Base-by-base conservation (phyloP, 2,797 vertebrate species). In the Bovichtus variegatus region DNA sequence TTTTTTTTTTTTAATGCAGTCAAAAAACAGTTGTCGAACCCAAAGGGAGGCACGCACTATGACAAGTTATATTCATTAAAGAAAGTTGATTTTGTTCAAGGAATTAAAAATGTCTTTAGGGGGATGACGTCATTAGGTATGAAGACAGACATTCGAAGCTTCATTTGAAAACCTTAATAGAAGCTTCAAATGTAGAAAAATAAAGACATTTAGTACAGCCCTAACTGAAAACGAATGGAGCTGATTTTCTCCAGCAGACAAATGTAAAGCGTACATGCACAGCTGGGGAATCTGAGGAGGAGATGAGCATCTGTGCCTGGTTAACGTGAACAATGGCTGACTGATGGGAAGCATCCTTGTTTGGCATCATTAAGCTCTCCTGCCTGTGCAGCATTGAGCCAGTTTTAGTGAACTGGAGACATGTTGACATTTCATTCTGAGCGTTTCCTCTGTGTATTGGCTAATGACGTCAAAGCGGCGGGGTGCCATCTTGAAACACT, bases 401-500 rank as follows among this genome's bases (percentile, higher is more conserved):
- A 21, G 9, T 64, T 50, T 50, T 50, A 57, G 59, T 43, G 19
- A 80, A 44, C 40, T 36, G 49, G 66, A 49, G 43, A 71, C 29
- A 49, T 61, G 55, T 74, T 74, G 72, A 76, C 34, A 54, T 68
- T 72, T 62, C 10, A 61, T 77, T 60, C 36, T 23, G 11, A 80
- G 50, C 27, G 50, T 58, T 79, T 86, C 23, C 67, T 73, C 31
- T 46, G 25, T 38, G 31, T 58, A 83, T 74, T 65, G 59, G 53
- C 68, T 69, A 31, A 57, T 83, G 64, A 80, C 51, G 64, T 86
- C 65, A 76, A 41, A 82, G 54, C 38, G 29, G 19, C 8, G 4
- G 10, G 38, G 25, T 50, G 43, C 63, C 57, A 21, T 64, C 50
- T 63, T 72, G 10, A 84, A 86, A 81, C 75, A 63, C 57, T 83